Base-by-base conservation (phyloP, 2,797 vertebrate genomes). In the Geotrypetes seraphini region DNA sequence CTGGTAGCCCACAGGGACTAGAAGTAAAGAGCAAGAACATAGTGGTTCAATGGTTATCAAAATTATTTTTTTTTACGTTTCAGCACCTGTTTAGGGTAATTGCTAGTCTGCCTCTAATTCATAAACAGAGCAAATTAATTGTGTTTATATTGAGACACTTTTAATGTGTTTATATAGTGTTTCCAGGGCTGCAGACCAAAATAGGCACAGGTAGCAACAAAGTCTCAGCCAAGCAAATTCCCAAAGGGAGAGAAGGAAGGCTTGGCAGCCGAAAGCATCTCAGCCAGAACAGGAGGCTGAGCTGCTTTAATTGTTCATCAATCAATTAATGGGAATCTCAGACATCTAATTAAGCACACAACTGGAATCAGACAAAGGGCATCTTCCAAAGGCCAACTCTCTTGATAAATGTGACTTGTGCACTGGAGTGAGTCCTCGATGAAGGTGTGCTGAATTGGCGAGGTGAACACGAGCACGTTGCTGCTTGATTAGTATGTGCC, bases 261-360 rank as follows among this genome's bases (percentile, higher is more conserved):
- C 44, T 56, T 44, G 47, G 53, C 1, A 47, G 58, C 38, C 23
- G 47, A 48, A 65, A 56, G 50, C 48, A 48, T 67, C 48, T 67
- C 45, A 48, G 41, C 59, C 52, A 39, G 40, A 29, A 57, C 54
- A 50, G 42, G 65, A 28, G 42, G 54, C 39, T 44, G 35, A 47
- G 63, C 59, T 54, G 36, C 35, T 61, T 66, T 67, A 69, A 69
- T 67, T 72, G 66, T 56, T 67, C 66, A 66, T 67, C 61, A 69
- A 67, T 67, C 66, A 67, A 67, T 69, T 69, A 72, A 43, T 4
- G 1, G 50, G 34, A 12, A 47, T 58, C 63, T 69, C 54, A 52
- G 47, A 61, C 19, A 50, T 66, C 66, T 61, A 69, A 69, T 69
- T 72, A 67, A 56, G 50, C 54, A 65, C 61, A 65, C 63, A 63